phyloP scores from a whole-genome alignment of 1,140 invertebrate species.

The Pogonognathellus flavescens region DNA sequence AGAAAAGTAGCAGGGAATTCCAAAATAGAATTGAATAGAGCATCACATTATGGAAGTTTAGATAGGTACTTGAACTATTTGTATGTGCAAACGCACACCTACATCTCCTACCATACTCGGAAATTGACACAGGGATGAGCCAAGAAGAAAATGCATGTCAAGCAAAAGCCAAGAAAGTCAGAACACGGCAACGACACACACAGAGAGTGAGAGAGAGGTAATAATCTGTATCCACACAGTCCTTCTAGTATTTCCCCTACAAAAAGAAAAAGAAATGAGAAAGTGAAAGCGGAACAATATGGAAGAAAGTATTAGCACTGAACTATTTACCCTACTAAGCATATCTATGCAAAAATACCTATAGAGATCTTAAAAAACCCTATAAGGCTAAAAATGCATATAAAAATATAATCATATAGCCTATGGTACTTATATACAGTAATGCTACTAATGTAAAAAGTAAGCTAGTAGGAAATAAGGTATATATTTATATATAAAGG shows the following conservation, averaged over 20 bases:
- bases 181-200: not conserved
- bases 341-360: not conserved
- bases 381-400: too few relatives aligned
- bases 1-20: not conserved
- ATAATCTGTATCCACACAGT: constrained; percentile 26
- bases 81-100: not conserved
- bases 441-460: too few relatives aligned
- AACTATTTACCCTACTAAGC: not conserved
- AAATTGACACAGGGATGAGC: constrained; percentile 7
- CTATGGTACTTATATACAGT: too few relatives aligned
- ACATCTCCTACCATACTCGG: not conserved
- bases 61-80: too few relatives aligned
- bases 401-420: too few relatives aligned
- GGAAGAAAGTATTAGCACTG: constrained; percentile 28
- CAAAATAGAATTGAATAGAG: too few relatives aligned
- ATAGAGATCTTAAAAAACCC: too few relatives aligned
- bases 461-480: too few relatives aligned
- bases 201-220: too few relatives aligned
- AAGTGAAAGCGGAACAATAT: constrained; percentile 12
- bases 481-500: too few relatives aligned
- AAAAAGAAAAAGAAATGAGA: constrained; percentile 18
- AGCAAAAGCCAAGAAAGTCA: constrained; percentile 1
- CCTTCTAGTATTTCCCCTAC: not conserved
- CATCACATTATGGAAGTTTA: too few relatives aligned
- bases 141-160: not conserved